Evolutionary conservation across 2,888 invertebrate species (phyloP), one percentile per base, ranked within the genome.

Genomic region (Drosophila dives): DNA sequence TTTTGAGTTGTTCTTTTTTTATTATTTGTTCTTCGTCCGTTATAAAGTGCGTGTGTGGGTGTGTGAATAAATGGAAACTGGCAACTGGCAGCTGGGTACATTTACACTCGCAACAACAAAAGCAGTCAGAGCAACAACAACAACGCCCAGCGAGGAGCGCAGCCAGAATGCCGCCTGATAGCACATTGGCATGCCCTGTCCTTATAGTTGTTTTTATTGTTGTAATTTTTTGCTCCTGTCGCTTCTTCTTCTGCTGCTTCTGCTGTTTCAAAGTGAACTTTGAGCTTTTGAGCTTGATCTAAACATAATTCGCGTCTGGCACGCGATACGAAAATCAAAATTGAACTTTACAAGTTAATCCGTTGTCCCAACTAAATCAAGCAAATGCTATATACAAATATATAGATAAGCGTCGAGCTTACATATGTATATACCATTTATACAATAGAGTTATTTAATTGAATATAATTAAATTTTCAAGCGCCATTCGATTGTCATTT

Each of bases 311-410:
- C 73, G 55, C 68, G 59, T 64, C 70, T 75, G 80, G 72, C 86
- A 87, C 86, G 86, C 86, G 75, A 87, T 78, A 80, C 66, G 70
- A 78, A 83, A 89, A 86, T 90, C 90, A 90, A 90, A 90, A 89
- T 88, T 86, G 78, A 83, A 89, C 90, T 85, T 87, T 89, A 87
- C 77, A 84, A 84, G 73, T 85, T 87, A 85, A 85, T 89, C 85
- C 88, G 80, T 81, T 84, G 36, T 80, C 60, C 56, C 70, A 66
- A 59, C 75, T 62, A 70, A 66, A 64, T 64, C 80, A 34, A 49
- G 60, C 62, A 33, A 5, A 45, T 15, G 15, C 45, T 42, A 65
- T 32, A 23, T 20, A 38, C 5, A 42, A 32, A 42, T 45, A 60
- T 51, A 32, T 49, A 33, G 15, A 23, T 49, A 38, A 20, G 58